Base-by-base conservation (phyloP, 1,140 invertebrate genomes). In the Hyphantria cunea region DNA sequence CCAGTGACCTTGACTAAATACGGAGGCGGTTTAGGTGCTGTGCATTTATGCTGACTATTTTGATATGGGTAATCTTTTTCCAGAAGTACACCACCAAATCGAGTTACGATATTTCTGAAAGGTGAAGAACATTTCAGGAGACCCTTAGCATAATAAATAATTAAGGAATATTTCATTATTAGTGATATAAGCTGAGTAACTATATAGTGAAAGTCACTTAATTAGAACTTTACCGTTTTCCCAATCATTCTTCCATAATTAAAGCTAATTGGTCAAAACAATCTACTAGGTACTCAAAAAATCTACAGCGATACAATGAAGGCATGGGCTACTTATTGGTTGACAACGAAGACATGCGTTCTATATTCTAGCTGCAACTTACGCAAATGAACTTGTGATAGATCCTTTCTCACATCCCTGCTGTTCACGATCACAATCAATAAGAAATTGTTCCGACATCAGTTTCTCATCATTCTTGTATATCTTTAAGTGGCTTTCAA, bases 361-460 rank as follows among this genome's bases (percentile, higher is more conserved):
- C n/a, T n/a, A n/a, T n/a, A n/a, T n/a, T n/a, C n/a, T n/a, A 33
- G 11, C n/a, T 12, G 32, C 7, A 51, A 52, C 74, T 79, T 62
- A 84, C 81, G 50, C 66, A 66, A 70, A 82, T 0, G 66, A 54
- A 48, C 74, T 53, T 3, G 77, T 47, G 3, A 80, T 45, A 9
- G 68, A 65, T 0, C 37, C 59, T n/a, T 7, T 33, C 0, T 13
- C 14, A 34, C 81, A 82, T 0, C 79, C 77, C 0, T 17, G 8
- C 3, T 50, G 17, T 2, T 14, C 39, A 7, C 53, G 47, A 15
- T 72, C 63, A 48, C 81, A 84, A 47, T 84, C 78, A n/a, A 82
- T 73, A 0, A 84, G 59, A 34, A 82, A 84, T 37, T 82, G 79
- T 41, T 80, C 81, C 0, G 80, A 83, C 4, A 12, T 12, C 12